Base-by-base conservation (phyloP, 2,888 invertebrate species). In the Lapara coniferarum region DNA sequence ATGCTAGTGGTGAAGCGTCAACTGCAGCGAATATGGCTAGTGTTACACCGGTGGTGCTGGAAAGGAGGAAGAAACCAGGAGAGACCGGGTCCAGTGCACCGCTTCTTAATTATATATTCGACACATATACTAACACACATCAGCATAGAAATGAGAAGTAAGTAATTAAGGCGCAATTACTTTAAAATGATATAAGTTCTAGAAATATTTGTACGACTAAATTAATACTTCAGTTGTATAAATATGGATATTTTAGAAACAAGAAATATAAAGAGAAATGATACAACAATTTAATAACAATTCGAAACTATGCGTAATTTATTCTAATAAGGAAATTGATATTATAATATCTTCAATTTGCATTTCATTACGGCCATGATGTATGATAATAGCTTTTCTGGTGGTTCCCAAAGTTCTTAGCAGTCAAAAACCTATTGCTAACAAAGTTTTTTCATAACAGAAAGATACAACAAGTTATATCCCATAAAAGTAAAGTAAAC, bases 21-120 rank as follows among this genome's bases (percentile, higher is more conserved):
- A 84, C 85, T 10, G 72, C 83, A 19, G 73, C 82, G 1, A 72
- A 79, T 10, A 71, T 81, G 19, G 74, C 84, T 0, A 87, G 82
- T 66, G 77, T 82, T 6, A 77, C 83, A 10, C 82, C 87, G 2
- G 66, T 84, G 25, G 75, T 76, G 19, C 74, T 85, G 75, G 92
- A 91, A 70, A 86, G 88, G 70, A 84, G 86, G 75, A 80, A 87
- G 25, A 93, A 90, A 72, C 87, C 89, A 12, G 91, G 92, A 0
- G 93, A 93, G 70, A 85, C 90, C 0, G 93, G 93, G 0, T 92
- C 93, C 0, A 92, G 90, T 74, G 89, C 93, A 0, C 93, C 93
- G 0, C 76, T 93, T 16, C 84, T 93, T 44, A 93, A 93, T 78
- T 93, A 93, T 74, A 93, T 93, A 78, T 93, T 93, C 73, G 93